A percentile compares a stretch with the other conserved stretches of the same genome.
These are phyloP conservation scores for Nesidiocoris tenuis DNA, from an alignment of 2,888 invertebrate species.

Conservation along the genomic window DNA sequence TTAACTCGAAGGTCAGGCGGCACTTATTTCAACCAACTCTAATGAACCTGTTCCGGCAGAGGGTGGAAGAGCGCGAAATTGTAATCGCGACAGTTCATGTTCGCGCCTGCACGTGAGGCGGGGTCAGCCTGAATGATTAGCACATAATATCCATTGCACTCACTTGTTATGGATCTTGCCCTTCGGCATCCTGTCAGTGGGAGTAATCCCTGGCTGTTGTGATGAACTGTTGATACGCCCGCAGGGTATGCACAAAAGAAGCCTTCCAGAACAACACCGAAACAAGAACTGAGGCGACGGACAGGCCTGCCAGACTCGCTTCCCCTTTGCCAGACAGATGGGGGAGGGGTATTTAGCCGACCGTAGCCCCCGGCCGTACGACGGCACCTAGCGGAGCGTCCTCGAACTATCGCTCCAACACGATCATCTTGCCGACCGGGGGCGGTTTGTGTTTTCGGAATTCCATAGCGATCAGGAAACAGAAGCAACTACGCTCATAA, in stretches of 20 bases:
- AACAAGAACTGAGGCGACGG: slow-evolving; percentile 30
- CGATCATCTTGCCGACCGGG: background rate
- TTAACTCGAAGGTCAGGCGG: slow-evolving; percentile 31
- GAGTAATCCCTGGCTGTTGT: background rate
- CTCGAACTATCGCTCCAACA: background rate
- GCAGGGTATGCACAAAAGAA: slow-evolving; percentile 8
- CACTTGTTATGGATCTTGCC: slow-evolving; percentile 28
- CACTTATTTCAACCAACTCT: slow-evolving; percentile 23
- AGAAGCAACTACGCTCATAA: too few relatives aligned
- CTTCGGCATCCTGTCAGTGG: slow-evolving; percentile 25
- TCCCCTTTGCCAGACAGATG: background rate
- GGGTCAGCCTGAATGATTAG: too few relatives aligned
- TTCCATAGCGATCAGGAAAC: too few relatives aligned
- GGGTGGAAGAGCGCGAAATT: background rate
- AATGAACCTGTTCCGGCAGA: slow-evolving; percentile 33
- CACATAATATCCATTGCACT: slow-evolving; percentile 2
- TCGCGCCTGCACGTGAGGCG: background rate
- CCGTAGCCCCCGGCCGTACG: background rate
- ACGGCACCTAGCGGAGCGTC: slow-evolving; percentile 27
- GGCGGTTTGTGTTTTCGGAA: background rate
- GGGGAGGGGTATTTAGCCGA: background rate
- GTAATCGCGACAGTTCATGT: background rate
- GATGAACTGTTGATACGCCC: background rate
- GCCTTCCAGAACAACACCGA: slow-evolving; percentile 19
- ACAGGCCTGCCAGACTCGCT: background rate